Evolutionary conservation across 1,140 invertebrate genomes (phyloP).

Genomic region (Bombus fervidus): DNA sequence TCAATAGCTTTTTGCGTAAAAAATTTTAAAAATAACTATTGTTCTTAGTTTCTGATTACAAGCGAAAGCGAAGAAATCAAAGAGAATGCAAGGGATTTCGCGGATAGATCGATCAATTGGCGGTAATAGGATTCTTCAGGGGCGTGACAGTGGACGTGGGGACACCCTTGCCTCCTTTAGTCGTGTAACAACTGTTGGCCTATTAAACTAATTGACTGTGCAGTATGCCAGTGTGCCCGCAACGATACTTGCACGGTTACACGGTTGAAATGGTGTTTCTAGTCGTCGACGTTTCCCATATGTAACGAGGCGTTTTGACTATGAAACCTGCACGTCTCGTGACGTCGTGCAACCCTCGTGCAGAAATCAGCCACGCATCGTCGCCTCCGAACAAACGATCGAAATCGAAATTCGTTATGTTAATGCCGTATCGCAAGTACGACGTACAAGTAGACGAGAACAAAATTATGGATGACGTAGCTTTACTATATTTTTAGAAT

Average conservation of each 20-base stretch:
- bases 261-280: constrained; percentile 32
- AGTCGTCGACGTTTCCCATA: constrained; percentile 23
- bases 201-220: constrained; percentile 82
- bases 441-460: background rate
- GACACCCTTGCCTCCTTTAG: constrained; percentile 59
- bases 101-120: constrained; percentile 30
- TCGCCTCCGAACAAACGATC: constrained; percentile 68
- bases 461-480: background rate
- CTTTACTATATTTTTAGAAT: too few relatives aligned
- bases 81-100: background rate
- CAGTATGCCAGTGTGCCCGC: constrained; percentile 71
- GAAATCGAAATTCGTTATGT: constrained; percentile 64
- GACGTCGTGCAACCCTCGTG: constrained; percentile 61
- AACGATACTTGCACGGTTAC: constrained; percentile 53
- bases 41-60: background rate
- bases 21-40: too few relatives aligned
- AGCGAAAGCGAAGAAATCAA: constrained; percentile 7
- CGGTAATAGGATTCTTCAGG: constrained; percentile 39
- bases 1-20: too few relatives aligned
- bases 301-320: constrained; percentile 35
- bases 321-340: constrained; percentile 62
- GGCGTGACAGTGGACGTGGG: constrained; percentile 33
- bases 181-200: constrained; percentile 79
- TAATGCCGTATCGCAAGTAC: constrained; percentile 36
- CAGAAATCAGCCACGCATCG: constrained; percentile 76